Percentiles rank a stretch among this genome's conserved stretches.
phyloP scores from a whole-genome alignment of 2,888 invertebrate genomes.

The Nineta flava region DNA sequence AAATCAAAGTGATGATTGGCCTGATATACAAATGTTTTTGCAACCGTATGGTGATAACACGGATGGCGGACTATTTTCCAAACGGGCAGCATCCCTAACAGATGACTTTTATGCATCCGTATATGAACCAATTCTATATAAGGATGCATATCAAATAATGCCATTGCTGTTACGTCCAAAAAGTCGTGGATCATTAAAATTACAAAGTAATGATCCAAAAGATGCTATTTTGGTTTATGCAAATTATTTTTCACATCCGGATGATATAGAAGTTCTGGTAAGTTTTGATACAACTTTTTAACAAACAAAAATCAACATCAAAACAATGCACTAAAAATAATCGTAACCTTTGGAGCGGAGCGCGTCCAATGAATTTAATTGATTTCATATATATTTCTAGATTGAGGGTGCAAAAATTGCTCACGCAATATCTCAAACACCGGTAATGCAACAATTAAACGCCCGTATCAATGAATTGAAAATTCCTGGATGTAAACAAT shows the following conservation, averaged over 20 bases:
- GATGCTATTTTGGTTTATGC: slow-evolving; percentile 70
- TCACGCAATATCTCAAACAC: slow-evolving; percentile 40
- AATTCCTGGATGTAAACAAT: slow-evolving; percentile 47
- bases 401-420: slow-evolving; percentile 60
- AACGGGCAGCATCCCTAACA: slow-evolving; percentile 47
- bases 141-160: slow-evolving; percentile 49
- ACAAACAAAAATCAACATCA: neutral
- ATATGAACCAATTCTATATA: slow-evolving; percentile 52
- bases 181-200: slow-evolving; percentile 49
- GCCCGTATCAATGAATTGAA: slow-evolving; percentile 44
- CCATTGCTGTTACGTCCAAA: slow-evolving; percentile 57
- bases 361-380: too few species aligned
- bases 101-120: slow-evolving; percentile 50
- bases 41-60: slow-evolving; percentile 58
- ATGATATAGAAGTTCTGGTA: slow-evolving; percentile 58
- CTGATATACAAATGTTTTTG: slow-evolving; percentile 65
- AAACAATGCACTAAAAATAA: too few species aligned
- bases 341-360: too few species aligned
- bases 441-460: slow-evolving; percentile 41
- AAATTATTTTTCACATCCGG: slow-evolving; percentile 62
- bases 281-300: slow-evolving; percentile 19
- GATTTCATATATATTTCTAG: slow-evolving; percentile 26
- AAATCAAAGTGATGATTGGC: slow-evolving; percentile 48
- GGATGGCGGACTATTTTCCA: slow-evolving; percentile 61
- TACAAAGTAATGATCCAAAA: slow-evolving; percentile 27